phyloP scores from a whole-genome alignment of 1,140 invertebrate species.

The Matsumurasca onukii region DNA sequence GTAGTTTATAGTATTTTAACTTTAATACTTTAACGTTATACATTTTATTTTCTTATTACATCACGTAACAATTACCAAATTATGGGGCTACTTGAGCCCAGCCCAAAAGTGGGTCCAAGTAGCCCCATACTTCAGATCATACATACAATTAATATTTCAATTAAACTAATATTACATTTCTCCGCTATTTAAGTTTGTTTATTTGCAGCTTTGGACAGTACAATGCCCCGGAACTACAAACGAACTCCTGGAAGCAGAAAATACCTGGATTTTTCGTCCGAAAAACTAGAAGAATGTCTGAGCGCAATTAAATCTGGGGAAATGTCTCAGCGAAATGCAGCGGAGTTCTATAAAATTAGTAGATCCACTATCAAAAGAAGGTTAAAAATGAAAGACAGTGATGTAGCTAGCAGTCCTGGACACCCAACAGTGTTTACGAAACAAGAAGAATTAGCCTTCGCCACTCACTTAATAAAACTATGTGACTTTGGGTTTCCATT shows the following conservation, averaged over 20 bases:
- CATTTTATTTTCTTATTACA: background rate
- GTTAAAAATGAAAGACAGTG: background rate
- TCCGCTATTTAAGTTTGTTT: background rate
- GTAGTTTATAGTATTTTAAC: background rate
- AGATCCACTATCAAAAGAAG: background rate
- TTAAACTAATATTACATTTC: background rate
- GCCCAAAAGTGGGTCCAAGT: background rate
- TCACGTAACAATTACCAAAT: background rate
- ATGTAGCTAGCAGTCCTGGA: background rate
- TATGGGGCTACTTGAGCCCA: background rate
- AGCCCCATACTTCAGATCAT: background rate
- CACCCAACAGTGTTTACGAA: background rate
- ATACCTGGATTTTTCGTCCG: background rate
- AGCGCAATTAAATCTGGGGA: background rate
- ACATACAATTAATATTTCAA: background rate
- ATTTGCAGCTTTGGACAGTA: background rate
- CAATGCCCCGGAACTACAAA: background rate
- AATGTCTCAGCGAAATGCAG: background rate
- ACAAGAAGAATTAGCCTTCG: background rate
- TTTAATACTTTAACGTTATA: background rate
- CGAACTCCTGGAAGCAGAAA: background rate
- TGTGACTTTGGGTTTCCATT: background rate
- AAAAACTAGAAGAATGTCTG: background rate
- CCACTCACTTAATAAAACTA: background rate
- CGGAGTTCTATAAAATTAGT: background rate